Base-by-base conservation (phyloP, 53 echinoderm and acorn worm genomes). In the Hippasteria phrygiana region DNA sequence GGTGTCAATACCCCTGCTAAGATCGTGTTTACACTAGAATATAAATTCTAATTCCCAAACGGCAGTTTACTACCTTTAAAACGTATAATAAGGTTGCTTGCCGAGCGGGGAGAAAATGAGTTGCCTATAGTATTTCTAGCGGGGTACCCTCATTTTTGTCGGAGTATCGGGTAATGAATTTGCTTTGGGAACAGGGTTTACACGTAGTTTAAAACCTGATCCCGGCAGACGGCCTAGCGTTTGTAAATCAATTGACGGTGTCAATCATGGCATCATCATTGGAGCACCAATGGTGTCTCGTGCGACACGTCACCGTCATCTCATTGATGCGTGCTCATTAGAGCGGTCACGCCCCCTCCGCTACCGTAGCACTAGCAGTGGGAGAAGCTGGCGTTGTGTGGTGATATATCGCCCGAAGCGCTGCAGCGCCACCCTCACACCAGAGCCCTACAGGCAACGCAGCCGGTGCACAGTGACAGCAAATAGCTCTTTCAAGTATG, bases 221-320 rank as follows among this genome's bases (percentile, higher is more conserved):
- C 36, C 41, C 8, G 36, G 46, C 64, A 26, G 45, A 37, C n/a
- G 62, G 40, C 26, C 62, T 31, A 22, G 18, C 70, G 51, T 85
- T 85, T 20, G 35, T 48, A 70, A 71, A 71, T 85, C 85, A 69
- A 85, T 75, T 76, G 65, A 71, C 35, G 18, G 37, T 54, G 85
- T 85, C 85, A 85, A 85, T 85, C 85, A 85, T 85, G 50, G 14
- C 71, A 71, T 85, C 85, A 85, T 43, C 35, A 1, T 10, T 24
- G n/a, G 36, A 53, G 70, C 47, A 85, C 85, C 85, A 85, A 85
- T 85, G 71, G 85, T 37, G 70, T 50, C 13, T 16, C 85, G 70
- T 20, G 20, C 41, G 71, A 51, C 51, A 26, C 51, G 85, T 85
- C 85, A 85, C 85, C 85, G 85, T 48, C 70, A 42, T 81, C 64